A percentile compares a stretch with the other conserved stretches of the same genome.
phyloP scores from a whole-genome alignment of 2,888 invertebrate genomes.

The Axea sp. region DNA sequence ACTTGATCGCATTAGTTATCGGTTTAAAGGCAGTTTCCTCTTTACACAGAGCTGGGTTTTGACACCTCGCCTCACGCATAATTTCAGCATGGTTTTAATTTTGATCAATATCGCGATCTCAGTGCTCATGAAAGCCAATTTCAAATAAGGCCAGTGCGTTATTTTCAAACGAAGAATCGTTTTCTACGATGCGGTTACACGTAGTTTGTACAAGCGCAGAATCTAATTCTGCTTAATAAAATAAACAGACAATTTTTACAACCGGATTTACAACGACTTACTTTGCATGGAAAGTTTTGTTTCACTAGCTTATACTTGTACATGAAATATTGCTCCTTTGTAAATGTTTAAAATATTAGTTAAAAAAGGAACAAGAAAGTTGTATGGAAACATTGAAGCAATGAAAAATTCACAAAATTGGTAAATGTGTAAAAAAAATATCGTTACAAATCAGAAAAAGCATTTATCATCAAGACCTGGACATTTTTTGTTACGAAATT shows the following conservation, averaged over 20 bases:
- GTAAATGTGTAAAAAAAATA: too few species aligned
- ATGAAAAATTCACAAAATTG: too few species aligned
- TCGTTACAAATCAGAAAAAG: too few species aligned
- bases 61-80: conserved; percentile 14
- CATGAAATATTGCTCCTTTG: too few species aligned
- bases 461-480: too few species aligned
- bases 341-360: too few species aligned
- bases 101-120: conserved; percentile 8
- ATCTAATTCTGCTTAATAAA: conserved; percentile 24
- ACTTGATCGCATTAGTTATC: conserved; percentile 17
- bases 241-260: conserved; percentile 17
- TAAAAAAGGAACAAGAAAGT: too few species aligned
- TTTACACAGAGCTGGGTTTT: conserved; percentile 23
- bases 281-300: too few species aligned
- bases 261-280: too few species aligned
- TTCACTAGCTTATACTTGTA: too few species aligned
- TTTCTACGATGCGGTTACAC: conserved; percentile 20
- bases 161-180: conserved; percentile 28
- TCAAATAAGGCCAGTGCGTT: conserved; percentile 38
- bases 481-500: too few species aligned
- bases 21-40: conserved; percentile 13
- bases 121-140: conserved; percentile 14
- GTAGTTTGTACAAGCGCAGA: conserved; percentile 3
- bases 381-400: too few species aligned
- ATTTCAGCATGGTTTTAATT: conserved; percentile 14